Conservation (phyloP, 2,113 vertebrate species). For the Oreochromis niloticus region DNA sequence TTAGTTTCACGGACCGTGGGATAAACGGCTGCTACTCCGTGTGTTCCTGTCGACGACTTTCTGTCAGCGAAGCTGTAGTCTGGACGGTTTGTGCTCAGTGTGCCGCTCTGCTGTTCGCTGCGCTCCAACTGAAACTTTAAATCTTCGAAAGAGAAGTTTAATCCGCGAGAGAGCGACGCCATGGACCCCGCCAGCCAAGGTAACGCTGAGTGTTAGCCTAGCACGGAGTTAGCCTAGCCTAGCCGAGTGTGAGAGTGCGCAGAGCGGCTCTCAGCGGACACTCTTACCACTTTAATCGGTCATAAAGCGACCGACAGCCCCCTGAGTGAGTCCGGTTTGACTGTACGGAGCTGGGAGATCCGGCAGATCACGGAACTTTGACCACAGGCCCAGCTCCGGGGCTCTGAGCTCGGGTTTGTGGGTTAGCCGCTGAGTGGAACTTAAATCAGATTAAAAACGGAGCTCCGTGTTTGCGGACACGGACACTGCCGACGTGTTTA, state of each 20-base stretch:
- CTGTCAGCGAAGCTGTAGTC: neutral
- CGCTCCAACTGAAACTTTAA: neutral
- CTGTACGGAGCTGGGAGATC: accelerated
- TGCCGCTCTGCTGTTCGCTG: neutral
- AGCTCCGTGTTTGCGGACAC: neutral
- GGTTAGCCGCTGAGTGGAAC: neutral
- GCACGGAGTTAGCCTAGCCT: slow-evolving; percentile 3
- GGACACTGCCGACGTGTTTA: neutral
- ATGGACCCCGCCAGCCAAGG: slow-evolving; percentile 78
- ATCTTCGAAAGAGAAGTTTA: neutral
- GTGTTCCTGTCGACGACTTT: slow-evolving; percentile 32
- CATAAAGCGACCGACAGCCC: neutral
- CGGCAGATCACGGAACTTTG: neutral
- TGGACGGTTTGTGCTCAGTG: neutral
- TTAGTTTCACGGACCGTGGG: neutral
- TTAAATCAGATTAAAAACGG: neutral
- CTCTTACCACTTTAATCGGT: neutral
- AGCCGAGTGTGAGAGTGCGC: neutral
- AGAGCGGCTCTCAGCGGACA: neutral
- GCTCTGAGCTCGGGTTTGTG: neutral
- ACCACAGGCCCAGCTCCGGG: neutral
- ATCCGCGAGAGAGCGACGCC: slow-evolving; percentile 10
- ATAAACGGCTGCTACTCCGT: slow-evolving; percentile 39
- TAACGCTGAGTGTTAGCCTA: slow-evolving; percentile 54
- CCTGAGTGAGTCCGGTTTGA: neutral